phyloP scores from a whole-genome alignment of 2,888 invertebrate species.

The Pheosia tremula region DNA sequence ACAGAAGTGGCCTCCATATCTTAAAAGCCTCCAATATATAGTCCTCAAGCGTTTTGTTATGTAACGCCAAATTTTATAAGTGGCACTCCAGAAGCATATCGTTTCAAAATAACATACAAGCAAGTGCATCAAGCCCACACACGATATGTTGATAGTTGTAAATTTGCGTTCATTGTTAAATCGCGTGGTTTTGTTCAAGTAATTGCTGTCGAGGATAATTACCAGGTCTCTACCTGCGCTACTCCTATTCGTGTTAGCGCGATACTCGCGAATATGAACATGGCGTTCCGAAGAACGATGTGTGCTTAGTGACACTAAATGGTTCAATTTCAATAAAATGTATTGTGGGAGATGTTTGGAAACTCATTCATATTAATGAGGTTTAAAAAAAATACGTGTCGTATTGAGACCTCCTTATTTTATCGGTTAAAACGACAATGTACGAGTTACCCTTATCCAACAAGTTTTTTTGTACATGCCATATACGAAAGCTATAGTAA shows the following conservation, averaged over 20 bases:
- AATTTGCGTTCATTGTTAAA: conserved; percentile 55
- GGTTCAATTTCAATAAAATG: too few species aligned
- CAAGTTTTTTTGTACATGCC: too few species aligned
- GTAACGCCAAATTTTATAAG: not conserved
- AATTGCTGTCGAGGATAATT: conserved; percentile 59
- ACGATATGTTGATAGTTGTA: not conserved
- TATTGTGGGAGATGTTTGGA: too few species aligned
- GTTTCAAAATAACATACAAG: not conserved
- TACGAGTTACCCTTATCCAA: too few species aligned
- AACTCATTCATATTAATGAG: too few species aligned
- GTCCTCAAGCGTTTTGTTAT: too few species aligned
- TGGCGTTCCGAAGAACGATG: conserved; percentile 6
- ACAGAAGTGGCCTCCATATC: too few species aligned
- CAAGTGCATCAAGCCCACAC: not conserved
- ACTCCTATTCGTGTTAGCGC: conserved; percentile 24
- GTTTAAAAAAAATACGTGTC: too few species aligned
- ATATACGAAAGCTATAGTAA: too few species aligned
- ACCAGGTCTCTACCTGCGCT: conserved; percentile 32
- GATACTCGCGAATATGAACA: not conserved
- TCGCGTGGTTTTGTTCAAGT: conserved; percentile 58
- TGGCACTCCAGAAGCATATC: not conserved
- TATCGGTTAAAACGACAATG: too few species aligned
- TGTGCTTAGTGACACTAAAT: not conserved
- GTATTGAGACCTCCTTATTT: too few species aligned
- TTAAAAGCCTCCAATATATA: too few species aligned